These are phyloP conservation scores for Clarias batrachus DNA, from an alignment of 2,113 vertebrate genomes.

Conservation along the genomic window DNA sequence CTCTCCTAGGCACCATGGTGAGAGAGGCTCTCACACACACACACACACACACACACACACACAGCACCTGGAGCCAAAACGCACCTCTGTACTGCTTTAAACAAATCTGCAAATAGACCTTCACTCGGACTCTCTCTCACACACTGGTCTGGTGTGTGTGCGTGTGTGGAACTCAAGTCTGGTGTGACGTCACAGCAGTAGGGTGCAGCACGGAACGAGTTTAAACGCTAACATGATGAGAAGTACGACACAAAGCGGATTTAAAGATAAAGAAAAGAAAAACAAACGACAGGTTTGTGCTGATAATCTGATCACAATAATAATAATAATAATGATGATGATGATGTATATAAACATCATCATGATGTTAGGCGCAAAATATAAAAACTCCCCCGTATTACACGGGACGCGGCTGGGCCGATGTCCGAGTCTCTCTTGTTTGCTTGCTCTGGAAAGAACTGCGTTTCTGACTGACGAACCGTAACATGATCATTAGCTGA, in stretches of 20 bases:
- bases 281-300: not conserved
- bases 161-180: constrained; percentile 57
- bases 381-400: no score
- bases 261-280: constrained; percentile 48
- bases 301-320: not conserved
- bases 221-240: constrained; percentile 19
- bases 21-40: constrained; percentile 74
- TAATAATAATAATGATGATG: no score
- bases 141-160: not conserved
- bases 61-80: constrained; percentile 63
- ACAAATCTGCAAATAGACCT: not conserved
- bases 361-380: no score
- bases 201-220: constrained; percentile 45
- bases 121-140: not conserved
- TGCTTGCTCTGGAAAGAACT: not conserved
- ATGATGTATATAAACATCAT: no score
- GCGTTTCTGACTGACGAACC: not conserved
- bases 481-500: not conserved
- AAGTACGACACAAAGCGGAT: constrained; percentile 2
- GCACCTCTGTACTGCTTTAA: not conserved
- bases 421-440: not conserved
- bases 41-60: constrained; percentile 58
- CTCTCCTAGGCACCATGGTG: constrained; percentile 92
- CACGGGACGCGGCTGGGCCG: no score
- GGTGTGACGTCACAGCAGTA: constrained; percentile 74